Conservation (phyloP, 2,113 vertebrate genomes). For the Grammatotria lemairii region DNA sequence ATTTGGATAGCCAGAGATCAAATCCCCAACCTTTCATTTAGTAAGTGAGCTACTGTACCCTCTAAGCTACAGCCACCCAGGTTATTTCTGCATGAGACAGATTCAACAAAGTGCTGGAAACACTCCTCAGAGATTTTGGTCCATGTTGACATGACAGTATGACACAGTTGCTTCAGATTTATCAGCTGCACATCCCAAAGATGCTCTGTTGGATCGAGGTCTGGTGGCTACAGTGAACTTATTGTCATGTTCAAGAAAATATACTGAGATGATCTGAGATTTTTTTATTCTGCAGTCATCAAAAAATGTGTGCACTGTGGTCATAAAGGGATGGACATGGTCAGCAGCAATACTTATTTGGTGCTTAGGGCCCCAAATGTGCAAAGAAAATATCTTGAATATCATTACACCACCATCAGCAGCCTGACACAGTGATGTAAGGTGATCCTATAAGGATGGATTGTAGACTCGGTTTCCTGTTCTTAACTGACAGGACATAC, state of each 20-base stretch:
- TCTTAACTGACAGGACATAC: not conserved
- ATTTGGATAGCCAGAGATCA: not conserved
- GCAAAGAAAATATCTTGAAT: not conserved
- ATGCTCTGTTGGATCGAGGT: too few relatives aligned
- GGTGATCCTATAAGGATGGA: not conserved
- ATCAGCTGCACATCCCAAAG: not conserved
- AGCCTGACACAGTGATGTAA: not conserved
- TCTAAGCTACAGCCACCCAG: not conserved
- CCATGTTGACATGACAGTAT: not conserved
- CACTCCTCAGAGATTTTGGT: not conserved
- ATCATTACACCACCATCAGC: not conserved
- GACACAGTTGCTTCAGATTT: not conserved
- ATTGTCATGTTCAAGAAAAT: not conserved
- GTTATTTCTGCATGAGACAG: not conserved
- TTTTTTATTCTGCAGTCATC: not conserved
- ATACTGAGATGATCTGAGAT: not conserved
- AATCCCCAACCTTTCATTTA: not conserved
- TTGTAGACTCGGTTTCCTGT: not conserved
- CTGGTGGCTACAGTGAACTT: not conserved
- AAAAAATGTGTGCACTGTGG: not conserved
- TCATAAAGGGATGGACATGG: not conserved
- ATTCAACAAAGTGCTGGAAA: not conserved
- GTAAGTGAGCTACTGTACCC: not conserved
- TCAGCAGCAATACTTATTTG: not conserved
- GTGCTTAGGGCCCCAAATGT: not conserved